Evolutionary conservation across 2,888 invertebrate genomes (phyloP).

Genomic region (Dusona sp.): DNA sequence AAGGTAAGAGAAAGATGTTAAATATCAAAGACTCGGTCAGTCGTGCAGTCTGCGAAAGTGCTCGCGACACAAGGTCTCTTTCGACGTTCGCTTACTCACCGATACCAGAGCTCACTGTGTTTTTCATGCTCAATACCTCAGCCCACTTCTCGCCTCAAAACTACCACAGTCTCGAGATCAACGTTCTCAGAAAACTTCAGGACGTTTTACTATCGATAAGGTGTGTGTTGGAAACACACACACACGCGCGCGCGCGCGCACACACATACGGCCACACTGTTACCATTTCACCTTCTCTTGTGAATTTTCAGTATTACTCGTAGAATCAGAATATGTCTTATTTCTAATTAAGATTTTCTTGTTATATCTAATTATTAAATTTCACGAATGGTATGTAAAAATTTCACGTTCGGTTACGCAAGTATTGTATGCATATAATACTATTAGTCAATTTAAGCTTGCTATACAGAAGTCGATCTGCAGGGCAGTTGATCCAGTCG

Average conservation of each 20-base stretch:
- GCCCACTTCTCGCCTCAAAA: neutral
- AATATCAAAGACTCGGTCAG: slow-evolving; percentile 52
- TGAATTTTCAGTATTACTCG: slow-evolving; percentile 19
- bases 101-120: neutral
- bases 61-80: slow-evolving; percentile 24
- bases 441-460: too few species aligned
- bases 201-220: slow-evolving; percentile 4
- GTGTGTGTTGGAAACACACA: neutral
- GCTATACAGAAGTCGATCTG: too few species aligned
- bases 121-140: neutral
- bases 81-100: neutral
- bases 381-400: neutral
- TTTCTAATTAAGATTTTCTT: slow-evolving; percentile 19
- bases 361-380: too few species aligned
- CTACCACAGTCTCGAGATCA: slow-evolving; percentile 16
- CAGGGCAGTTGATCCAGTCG: too few species aligned
- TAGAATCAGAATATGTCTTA: neutral
- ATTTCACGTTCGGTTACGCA: too few species aligned
- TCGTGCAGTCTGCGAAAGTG: slow-evolving; percentile 20
- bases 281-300: neutral
- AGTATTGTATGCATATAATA: too few species aligned
- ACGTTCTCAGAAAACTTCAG: slow-evolving; percentile 6
- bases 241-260: neutral
- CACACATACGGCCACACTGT: neutral
- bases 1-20: slow-evolving; percentile 8